Evolutionary conservation across 2,888 invertebrate species (phyloP).

Genomic region (Phaonia tiefii): DNA sequence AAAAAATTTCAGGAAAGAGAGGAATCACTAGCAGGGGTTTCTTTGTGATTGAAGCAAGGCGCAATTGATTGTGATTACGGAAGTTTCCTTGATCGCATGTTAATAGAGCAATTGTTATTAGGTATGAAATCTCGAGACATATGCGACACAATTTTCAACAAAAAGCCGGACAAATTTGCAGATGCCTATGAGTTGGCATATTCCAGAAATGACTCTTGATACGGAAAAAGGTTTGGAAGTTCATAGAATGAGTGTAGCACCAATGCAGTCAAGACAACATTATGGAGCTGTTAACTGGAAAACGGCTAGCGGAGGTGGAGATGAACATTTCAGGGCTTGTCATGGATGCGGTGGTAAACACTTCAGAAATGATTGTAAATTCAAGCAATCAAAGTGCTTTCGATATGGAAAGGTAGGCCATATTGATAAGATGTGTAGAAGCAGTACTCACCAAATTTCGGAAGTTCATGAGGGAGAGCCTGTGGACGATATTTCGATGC

Average conservation of each 20-base stretch:
- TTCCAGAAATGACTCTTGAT: neutral
- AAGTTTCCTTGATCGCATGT: neutral
- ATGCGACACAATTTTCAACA: neutral
- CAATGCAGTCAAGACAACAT: neutral
- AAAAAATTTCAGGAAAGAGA: neutral
- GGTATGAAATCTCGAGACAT: neutral
- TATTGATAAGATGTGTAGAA: no score
- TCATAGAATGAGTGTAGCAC: neutral
- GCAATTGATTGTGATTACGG: neutral
- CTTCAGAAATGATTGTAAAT: neutral
- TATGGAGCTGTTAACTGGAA: neutral
- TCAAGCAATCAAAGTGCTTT: neutral
- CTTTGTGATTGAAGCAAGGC: neutral
- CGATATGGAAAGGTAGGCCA: no score
- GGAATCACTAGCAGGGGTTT: neutral
- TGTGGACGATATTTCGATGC: neutral
- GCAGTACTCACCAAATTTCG: constrained; percentile 9
- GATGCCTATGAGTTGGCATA: neutral
- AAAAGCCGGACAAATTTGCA: neutral
- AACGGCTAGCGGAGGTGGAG: no score
- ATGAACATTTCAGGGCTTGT: no score
- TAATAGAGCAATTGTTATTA: neutral
- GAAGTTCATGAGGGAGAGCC: constrained; percentile 33
- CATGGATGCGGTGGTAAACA: neutral
- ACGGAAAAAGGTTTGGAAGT: neutral